Base-by-base conservation (phyloP, 2,113 vertebrate species). In the Ochotona princeps region DNA sequence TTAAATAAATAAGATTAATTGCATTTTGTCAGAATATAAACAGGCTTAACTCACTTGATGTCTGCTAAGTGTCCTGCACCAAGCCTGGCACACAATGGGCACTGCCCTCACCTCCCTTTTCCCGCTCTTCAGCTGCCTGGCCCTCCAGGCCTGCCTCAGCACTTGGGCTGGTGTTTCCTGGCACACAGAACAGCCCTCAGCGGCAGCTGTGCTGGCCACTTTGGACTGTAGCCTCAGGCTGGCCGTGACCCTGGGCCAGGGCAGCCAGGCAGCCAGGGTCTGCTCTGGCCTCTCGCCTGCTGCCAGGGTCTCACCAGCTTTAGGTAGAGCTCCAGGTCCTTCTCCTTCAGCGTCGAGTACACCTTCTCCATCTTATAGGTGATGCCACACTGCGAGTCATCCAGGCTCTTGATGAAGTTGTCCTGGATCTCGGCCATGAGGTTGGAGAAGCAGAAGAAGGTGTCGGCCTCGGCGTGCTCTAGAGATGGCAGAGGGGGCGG, bases 321-420 rank as follows among this genome's bases (percentile, higher is more conserved):
- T 94, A 99, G 97, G 96, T 99, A 99, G 57, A 99, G 99, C 86
- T 99, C 99, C 90, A 98, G 95, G 67, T 99, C 99, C 72, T 99
- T 99, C 47, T 99, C 99, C 93, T 99, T 99, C 89, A 99, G 97
- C 91, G 99, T 99, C 54, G 99, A 99, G 94, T 99, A 99, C 70
- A 99, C 99, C 21, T 99, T 99, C 97, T 99, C 99, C 99, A 99
- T 99, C 97, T 99, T 99, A 97, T 98, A 99, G 30, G 99, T 99
- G 97, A 99, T 99, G 74, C 99, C 99, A 35, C 99, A 99, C 97
- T 99, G 99, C 0, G 99, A 99, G 97, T 99, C 99, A 47, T 99
- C 99, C 89, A 99, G 97, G 95, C 99, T 99, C 97, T 99, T 99
- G 97, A 99, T 99, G 98, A 99, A 99, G 97, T 99, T 99, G 97